These are phyloP conservation scores for Oligia fasciuncula DNA, from an alignment of 2,888 invertebrate genomes.

Conservation along the genomic window DNA sequence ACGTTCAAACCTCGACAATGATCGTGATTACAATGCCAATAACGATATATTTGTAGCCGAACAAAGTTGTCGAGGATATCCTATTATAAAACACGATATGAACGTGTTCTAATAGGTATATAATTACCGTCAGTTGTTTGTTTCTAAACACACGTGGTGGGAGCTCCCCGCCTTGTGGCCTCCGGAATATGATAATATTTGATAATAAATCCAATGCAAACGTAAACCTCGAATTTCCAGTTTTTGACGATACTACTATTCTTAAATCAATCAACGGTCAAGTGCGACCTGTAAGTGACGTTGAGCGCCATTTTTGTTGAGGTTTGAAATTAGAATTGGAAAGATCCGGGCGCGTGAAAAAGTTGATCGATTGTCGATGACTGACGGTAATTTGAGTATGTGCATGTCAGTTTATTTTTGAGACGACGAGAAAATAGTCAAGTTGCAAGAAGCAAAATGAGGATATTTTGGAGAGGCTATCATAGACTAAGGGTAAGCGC, in stretches of 20 bases:
- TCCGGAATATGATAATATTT: slow-evolving; percentile 81
- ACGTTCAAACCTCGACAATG: slow-evolving; percentile 20
- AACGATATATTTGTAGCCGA: slow-evolving; percentile 25
- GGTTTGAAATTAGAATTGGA: slow-evolving; percentile 41
- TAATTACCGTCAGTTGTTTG: slow-evolving; percentile 46
- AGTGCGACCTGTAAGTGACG: slow-evolving; percentile 46
- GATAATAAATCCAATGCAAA: slow-evolving; percentile 73
- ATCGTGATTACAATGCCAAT: slow-evolving; percentile 15
- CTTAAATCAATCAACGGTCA: slow-evolving; percentile 70
- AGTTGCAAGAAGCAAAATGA: background rate
- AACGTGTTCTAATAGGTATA: slow-evolving; percentile 31
- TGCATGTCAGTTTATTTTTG: background rate
- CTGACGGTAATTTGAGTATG: background rate
- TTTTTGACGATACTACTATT: slow-evolving; percentile 71
- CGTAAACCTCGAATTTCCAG: slow-evolving; percentile 75
- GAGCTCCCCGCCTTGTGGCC: slow-evolving; percentile 69
- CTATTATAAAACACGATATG: slow-evolving; percentile 33
- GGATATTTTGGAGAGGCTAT: background rate
- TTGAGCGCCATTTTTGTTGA: slow-evolving; percentile 30
- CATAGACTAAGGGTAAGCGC: background rate
- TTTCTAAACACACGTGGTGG: slow-evolving; percentile 57
- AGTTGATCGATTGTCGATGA: background rate
- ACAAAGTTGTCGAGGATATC: slow-evolving; percentile 40
- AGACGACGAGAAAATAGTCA: background rate
- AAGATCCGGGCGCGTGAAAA: slow-evolving; percentile 3